phyloP scores from a whole-genome alignment of 1,140 invertebrate genomes.

The Drosophila guanche region DNA sequence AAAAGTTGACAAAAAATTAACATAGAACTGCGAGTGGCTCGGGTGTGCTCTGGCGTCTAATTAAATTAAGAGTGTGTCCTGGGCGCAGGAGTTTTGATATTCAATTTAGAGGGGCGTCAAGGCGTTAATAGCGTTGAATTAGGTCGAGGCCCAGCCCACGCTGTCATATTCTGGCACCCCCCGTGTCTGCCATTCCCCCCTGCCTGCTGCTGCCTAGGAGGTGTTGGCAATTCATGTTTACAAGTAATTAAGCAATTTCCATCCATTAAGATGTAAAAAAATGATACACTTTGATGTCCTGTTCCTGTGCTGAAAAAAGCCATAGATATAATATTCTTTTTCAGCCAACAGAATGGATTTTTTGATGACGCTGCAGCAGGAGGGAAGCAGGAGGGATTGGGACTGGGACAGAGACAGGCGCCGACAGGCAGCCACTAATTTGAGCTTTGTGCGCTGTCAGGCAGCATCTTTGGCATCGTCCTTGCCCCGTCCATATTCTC shows the following conservation, averaged over 20 bases:
- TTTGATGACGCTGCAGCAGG: constrained; percentile 37
- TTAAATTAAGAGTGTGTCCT: constrained; percentile 72
- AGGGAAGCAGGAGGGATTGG: too few species aligned
- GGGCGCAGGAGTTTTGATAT: constrained; percentile 64
- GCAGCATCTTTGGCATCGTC: constrained; percentile 36
- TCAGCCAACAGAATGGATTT: constrained; percentile 47
- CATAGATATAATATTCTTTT: constrained; percentile 61
- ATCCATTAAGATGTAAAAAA: constrained; percentile 45
- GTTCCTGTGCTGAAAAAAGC: constrained; percentile 13
- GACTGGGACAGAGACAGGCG: background rate
- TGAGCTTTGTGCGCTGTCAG: constrained; percentile 66
- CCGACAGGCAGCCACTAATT: constrained; percentile 56
- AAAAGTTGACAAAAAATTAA: constrained; percentile 74
- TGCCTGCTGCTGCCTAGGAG: constrained; percentile 34
- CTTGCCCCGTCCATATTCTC: constrained; percentile 45
- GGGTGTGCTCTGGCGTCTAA: constrained; percentile 57
- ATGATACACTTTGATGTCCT: constrained; percentile 62
- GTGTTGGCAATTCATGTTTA: constrained; percentile 81
- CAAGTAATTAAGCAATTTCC: constrained; percentile 79
- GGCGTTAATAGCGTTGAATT: constrained; percentile 77
- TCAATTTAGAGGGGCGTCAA: constrained; percentile 68
- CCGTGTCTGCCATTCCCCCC: background rate
- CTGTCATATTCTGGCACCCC: background rate
- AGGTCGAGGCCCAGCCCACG: constrained; percentile 46
- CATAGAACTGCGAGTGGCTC: constrained; percentile 46